Evolutionary conservation across 2,888 invertebrate genomes (phyloP).

Genomic region (Eupithecia abbreviata): DNA sequence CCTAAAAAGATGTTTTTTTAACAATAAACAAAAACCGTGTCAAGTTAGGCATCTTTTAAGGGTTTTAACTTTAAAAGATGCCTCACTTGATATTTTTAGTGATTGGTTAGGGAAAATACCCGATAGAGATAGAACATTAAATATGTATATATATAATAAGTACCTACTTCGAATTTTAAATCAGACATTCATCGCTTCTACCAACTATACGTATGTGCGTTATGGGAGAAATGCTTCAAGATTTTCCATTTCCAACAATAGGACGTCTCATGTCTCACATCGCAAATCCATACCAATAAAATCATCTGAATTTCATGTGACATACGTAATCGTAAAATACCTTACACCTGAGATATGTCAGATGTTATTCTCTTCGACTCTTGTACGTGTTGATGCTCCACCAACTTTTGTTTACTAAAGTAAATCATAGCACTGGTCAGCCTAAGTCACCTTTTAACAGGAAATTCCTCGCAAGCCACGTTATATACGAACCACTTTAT

Average conservation of each 20-base stretch:
- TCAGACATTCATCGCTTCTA: neutral
- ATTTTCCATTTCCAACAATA: neutral
- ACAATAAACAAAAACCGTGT: too few species aligned
- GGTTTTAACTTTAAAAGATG: too few species aligned
- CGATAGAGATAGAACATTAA: neutral
- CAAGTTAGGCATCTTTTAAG: too few species aligned
- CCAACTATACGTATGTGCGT: neutral
- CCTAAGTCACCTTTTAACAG: slow-evolving; percentile 11
- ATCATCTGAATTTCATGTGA: neutral
- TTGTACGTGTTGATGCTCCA: neutral
- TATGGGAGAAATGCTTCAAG: neutral
- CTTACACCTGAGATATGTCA: neutral
- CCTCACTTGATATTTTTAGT: neutral
- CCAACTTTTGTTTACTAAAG: slow-evolving; percentile 4
- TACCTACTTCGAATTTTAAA: neutral
- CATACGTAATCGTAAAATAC: neutral
- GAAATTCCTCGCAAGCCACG: slow-evolving; percentile 5
- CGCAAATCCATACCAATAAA: neutral
- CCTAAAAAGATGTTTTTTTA: too few species aligned
- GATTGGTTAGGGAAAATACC: neutral
- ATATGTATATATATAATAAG: neutral
- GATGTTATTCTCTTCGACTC: neutral
- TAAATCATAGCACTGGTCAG: slow-evolving; percentile 6
- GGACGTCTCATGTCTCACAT: neutral
- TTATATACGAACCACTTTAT: slow-evolving; percentile 1